phyloP scores from a whole-genome alignment of 2,113 vertebrate genomes.

The Tachuris rubrigastra region DNA sequence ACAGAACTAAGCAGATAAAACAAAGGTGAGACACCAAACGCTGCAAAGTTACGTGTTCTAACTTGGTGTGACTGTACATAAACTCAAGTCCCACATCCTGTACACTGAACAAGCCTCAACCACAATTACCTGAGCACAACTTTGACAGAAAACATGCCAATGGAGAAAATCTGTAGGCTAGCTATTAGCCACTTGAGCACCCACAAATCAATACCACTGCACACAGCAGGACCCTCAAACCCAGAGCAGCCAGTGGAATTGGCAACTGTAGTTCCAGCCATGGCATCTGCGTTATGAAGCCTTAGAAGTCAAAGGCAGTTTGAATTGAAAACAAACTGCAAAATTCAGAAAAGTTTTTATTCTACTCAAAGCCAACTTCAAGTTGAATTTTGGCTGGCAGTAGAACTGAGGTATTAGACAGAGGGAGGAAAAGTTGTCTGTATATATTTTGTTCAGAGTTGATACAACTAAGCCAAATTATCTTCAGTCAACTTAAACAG shows the following conservation, averaged over 20 bases:
- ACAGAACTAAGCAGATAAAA: neutral
- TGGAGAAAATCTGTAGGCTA: neutral
- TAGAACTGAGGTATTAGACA: conserved; percentile 31
- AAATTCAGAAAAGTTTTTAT: neutral
- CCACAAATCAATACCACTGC: neutral
- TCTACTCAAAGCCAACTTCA: neutral
- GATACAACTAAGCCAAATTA: conserved; percentile 37
- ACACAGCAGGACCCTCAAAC: rapidly evolving
- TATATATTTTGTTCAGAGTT: neutral
- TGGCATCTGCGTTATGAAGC: neutral
- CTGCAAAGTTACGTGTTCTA: neutral
- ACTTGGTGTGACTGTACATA: neutral
- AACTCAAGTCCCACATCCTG: neutral
- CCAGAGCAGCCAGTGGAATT: neutral
- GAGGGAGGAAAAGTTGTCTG: conserved; percentile 26
- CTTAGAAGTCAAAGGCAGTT: neutral
- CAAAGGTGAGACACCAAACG: neutral
- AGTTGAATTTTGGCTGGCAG: conserved; percentile 14
- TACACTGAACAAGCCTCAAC: neutral
- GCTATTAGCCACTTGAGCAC: neutral
- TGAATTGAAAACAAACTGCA: conserved; percentile 8
- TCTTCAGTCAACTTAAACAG: conserved; percentile 39
- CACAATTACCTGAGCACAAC: neutral
- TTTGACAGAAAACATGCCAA: neutral
- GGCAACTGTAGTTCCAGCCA: neutral